Conservation (phyloP, 2,113 vertebrate genomes). For the Lucifuga dentata region DNA sequence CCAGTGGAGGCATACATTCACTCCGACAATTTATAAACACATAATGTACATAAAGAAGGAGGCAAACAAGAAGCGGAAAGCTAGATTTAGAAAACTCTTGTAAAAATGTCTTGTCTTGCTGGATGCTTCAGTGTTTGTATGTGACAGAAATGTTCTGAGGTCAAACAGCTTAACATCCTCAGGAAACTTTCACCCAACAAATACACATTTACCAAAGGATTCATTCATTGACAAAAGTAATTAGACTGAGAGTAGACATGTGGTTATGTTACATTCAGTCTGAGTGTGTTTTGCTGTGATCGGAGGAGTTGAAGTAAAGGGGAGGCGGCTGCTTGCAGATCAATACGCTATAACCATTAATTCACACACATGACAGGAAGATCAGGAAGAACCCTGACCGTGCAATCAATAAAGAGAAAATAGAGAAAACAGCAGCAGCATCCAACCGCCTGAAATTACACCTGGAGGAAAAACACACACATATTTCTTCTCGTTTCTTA, state of each 20-base stretch:
- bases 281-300: conserved; percentile 5
- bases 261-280: conserved; percentile 8
- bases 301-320: not conserved
- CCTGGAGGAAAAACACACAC: not conserved
- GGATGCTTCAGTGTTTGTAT: too few species aligned
- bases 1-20: too few species aligned
- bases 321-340: conserved; percentile 18
- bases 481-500: not conserved
- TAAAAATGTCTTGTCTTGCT: too few species aligned
- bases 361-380: conserved; percentile 19
- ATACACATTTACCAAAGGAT: not conserved
- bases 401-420: conserved; percentile 27
- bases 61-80: too few species aligned
- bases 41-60: too few species aligned
- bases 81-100: too few species aligned
- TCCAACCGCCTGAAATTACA: not conserved
- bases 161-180: too few species aligned
- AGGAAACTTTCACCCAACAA: not conserved
- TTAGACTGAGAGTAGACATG: not conserved
- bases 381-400: conserved; percentile 10
- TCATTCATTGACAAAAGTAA: not conserved
- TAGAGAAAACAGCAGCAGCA: not conserved
- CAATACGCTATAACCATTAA: conserved; percentile 44
- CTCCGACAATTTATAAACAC: too few species aligned
- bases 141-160: too few species aligned